Percentiles rank a stretch among this genome's conserved stretches.
Evolutionary conservation across 2,797 vertebrate genomes (phyloP).

Genomic region (Anguilla anguilla): DNA sequence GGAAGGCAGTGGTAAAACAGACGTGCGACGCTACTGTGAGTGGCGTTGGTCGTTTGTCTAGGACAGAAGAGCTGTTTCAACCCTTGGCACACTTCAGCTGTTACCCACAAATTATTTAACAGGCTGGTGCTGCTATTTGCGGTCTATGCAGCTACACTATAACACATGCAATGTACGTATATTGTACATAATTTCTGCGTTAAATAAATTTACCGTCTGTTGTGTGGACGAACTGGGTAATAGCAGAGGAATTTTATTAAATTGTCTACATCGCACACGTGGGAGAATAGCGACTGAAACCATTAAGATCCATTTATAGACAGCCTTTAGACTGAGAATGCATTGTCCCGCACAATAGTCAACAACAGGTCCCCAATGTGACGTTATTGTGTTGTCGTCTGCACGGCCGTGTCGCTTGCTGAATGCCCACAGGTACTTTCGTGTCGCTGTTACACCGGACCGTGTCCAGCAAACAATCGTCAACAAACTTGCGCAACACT

Average conservation of each 20-base stretch:
- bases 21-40: not conserved
- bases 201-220: not conserved
- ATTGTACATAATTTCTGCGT: not conserved
- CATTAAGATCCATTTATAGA: not conserved
- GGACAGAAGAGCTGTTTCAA: not conserved
- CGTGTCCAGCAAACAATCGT: not conserved
- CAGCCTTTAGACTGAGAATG: not conserved
- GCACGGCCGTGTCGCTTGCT: not conserved
- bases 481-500: not conserved
- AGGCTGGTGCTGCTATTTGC: not conserved
- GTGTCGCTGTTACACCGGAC: not conserved
- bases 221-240: not conserved
- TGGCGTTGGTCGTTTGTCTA: not conserved
- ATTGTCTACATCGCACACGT: not conserved
- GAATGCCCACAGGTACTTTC: not conserved
- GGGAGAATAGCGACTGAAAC: not conserved
- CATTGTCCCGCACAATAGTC: not conserved
- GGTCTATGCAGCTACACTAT: not conserved
- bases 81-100: not conserved
- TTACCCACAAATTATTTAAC: not conserved
- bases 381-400: not conserved
- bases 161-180: not conserved
- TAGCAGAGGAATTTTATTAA: not conserved
- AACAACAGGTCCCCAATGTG: not conserved
- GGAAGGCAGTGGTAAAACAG: not conserved